Conservation (phyloP, 2,113 vertebrate species). For the Toxostoma redivivum region DNA sequence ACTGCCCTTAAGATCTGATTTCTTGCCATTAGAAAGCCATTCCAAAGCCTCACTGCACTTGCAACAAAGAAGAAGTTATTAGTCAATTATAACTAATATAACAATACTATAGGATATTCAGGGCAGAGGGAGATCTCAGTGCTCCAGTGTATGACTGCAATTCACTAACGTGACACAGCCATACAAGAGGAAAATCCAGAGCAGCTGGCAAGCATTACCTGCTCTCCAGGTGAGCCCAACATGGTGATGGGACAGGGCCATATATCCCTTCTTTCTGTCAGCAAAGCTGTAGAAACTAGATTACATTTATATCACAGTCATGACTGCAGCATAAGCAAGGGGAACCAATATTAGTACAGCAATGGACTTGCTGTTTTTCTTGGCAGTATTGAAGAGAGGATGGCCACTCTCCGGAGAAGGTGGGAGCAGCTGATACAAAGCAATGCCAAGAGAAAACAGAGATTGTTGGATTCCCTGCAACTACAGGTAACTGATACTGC, state of each 20-base stretch:
- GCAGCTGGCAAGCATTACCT: background rate
- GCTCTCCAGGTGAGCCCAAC: background rate
- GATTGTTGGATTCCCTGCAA: conserved; percentile 76
- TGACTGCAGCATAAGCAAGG: background rate
- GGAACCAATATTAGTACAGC: background rate
- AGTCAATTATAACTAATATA: background rate
- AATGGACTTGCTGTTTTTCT: background rate
- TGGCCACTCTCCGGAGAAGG: conserved; percentile 43
- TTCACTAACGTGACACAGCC: background rate
- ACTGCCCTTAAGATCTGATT: background rate
- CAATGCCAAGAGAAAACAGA: conserved; percentile 68
- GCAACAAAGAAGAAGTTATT: background rate
- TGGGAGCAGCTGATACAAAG: conserved; percentile 71
- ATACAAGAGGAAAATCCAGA: background rate
- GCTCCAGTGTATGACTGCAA: background rate
- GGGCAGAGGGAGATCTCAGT: background rate
- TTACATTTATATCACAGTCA: background rate
- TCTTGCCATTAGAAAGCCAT: background rate
- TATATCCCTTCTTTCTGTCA: background rate
- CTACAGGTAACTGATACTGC: conserved; percentile 76
- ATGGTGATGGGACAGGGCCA: background rate
- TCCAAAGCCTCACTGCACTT: background rate
- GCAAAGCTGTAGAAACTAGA: background rate
- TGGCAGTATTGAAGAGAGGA: conserved; percentile 76
- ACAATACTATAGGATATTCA: background rate